Conservation (phyloP, 2,797 vertebrate species). For the Tragelaphus oryx region DNA sequence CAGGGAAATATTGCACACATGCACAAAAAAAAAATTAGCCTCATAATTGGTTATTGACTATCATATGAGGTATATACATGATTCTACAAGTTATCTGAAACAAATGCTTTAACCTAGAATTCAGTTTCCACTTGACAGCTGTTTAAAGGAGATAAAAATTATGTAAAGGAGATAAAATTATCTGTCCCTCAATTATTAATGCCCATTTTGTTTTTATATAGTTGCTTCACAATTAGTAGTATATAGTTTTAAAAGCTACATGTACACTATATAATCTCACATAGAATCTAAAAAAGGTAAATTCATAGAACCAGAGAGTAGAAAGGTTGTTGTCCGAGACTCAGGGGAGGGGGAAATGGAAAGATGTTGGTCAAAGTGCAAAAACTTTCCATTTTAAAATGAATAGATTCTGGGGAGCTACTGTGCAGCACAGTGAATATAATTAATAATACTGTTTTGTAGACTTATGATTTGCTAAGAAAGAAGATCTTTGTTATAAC, state of each 20-base stretch:
- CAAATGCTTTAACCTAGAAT: neutral
- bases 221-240: neutral
- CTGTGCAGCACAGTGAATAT: neutral
- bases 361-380: neutral
- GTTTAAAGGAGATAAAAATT: neutral
- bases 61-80: neutral
- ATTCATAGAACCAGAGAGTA: neutral
- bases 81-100: neutral
- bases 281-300: neutral
- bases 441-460: neutral
- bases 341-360: neutral
- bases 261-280: neutral
- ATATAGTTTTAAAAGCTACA: neutral
- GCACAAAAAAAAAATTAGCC: neutral
- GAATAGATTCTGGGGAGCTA: neutral
- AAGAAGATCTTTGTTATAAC: neutral
- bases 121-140: neutral
- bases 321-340: neutral
- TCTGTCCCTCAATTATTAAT: neutral
- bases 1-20: neutral
- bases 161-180: neutral
- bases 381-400: neutral
- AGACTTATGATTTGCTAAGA: neutral
- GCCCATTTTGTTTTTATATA: neutral
- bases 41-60: neutral